Conservation (phyloP, 2,113 vertebrate species). For the Rhea americana region DNA sequence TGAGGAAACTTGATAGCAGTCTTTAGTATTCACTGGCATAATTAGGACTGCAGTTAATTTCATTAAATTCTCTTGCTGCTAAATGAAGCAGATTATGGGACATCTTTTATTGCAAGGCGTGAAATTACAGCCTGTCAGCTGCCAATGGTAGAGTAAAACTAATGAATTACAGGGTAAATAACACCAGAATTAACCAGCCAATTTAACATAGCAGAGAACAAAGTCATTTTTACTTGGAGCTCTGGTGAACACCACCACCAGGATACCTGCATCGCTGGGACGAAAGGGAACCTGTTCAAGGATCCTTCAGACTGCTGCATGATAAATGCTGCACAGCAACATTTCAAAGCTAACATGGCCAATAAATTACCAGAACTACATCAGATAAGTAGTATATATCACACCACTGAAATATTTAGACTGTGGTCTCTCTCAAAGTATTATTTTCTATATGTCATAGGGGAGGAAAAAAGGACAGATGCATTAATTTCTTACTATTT, state of each 20-base stretch:
- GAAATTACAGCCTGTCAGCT: constrained; percentile 99
- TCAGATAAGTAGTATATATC: fast-evolving
- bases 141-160: constrained; percentile 92
- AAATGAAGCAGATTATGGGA: constrained; percentile 99
- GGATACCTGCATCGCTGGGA: constrained; percentile 6
- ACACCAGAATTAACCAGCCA: constrained; percentile 96
- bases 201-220: constrained; percentile 88
- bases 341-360: not conserved
- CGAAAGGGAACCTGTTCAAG: not conserved
- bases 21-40: constrained; percentile 99
- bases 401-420: not conserved
- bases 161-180: constrained; percentile 99
- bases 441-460: not conserved
- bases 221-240: constrained; percentile 80
- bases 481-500: not conserved
- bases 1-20: constrained; percentile 90
- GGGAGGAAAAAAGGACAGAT: not conserved
- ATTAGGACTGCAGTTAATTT: constrained; percentile 99
- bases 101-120: constrained; percentile 99
- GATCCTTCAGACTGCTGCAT: not conserved
- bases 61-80: constrained; percentile 99
- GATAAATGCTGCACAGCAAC: not conserved
- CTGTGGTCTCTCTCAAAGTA: not conserved
- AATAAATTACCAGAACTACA: not conserved
- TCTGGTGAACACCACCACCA: constrained; percentile 53